Percentiles rank a stretch among this genome's conserved stretches.
phyloP scores from a whole-genome alignment of 2,888 invertebrate species.

The Mimachlamys varia region DNA sequence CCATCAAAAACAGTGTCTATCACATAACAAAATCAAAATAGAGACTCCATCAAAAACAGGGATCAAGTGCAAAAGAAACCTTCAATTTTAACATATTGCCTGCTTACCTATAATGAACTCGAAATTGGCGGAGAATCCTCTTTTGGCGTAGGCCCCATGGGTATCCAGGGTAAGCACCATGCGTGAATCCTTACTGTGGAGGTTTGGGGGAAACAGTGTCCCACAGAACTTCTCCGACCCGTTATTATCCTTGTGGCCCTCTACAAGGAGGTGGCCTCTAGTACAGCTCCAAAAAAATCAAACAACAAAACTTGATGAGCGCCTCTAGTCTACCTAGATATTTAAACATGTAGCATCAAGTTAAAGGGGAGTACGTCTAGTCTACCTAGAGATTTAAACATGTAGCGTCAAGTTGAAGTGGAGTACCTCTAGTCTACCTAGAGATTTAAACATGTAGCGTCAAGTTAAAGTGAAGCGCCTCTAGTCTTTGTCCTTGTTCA shows the following conservation, averaged over 20 bases:
- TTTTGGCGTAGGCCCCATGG: slow-evolving; percentile 89
- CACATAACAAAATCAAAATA: slow-evolving; percentile 7
- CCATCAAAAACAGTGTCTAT: neutral
- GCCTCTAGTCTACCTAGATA: neutral
- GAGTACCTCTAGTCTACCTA: neutral
- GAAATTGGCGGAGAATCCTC: slow-evolving; percentile 95
- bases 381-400: neutral
- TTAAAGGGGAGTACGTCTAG: neutral
- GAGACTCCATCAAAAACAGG: neutral
- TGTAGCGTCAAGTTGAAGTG: neutral
- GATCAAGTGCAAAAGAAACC: neutral
- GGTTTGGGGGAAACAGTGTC: slow-evolving; percentile 89
- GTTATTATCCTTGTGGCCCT: slow-evolving; percentile 72
- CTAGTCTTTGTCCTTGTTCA: no score
- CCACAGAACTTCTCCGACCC: slow-evolving; percentile 89
- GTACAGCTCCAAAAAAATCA: slow-evolving; percentile 70
- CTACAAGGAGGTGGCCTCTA: slow-evolving; percentile 71
- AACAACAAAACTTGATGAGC: slow-evolving; percentile 20
- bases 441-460: neutral
- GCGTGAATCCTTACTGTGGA: slow-evolving; percentile 94
- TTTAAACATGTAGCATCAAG: neutral
- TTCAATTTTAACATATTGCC: neutral
- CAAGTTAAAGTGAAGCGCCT: neutral
- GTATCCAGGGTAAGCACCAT: slow-evolving; percentile 97
- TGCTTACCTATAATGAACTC: slow-evolving; percentile 90